Base-by-base conservation (phyloP, 2,888 invertebrate genomes). In the Cynaeus angustus region DNA sequence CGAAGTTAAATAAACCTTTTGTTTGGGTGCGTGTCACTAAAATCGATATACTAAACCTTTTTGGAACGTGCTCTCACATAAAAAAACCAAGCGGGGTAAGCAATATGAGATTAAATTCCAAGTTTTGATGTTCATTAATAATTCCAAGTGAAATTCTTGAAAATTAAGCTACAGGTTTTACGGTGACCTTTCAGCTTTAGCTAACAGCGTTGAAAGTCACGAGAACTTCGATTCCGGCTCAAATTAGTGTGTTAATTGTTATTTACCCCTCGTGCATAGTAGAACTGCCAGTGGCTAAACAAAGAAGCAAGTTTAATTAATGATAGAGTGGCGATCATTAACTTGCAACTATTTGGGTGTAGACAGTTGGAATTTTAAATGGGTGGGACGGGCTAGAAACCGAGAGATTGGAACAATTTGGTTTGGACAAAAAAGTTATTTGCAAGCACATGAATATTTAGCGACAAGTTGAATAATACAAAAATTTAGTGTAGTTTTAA, bases 201-300 rank as follows among this genome's bases (percentile, higher is more conserved):
- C n/a, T n/a, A n/a, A n/a, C n/a, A n/a, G n/a, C n/a, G n/a, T n/a
- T n/a, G 12, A 41, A 41, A 12, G 46, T 45, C 45, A 59, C 59
- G 59, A 45, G 30, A 59, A 61, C 48, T 61, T 46, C 28, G 61
- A 61, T 48, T 61, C 46, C 1, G 0, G 48, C 21, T 48, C 8
- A 46, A 61, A 61, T 45, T 61, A 45, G 43, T 59, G 48, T 48
- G 61, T 16, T 61, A 61, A 61, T 61, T 61, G 61, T 61, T 61
- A 61, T 48, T 61, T 61, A 61, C 48, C 61, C 61, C 59, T 46
- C 8, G 59, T 59, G 59, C 61, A 59, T 2, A 21, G 41, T 46
- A 48, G 61, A 48, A 21, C 9, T 48, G 45, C 13, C 45, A 26
- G 56, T 38, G 56, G 30, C 45, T 41, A 46, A 33, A 61, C 61